These are phyloP conservation scores for Ataeniobius toweri DNA, from an alignment of 2,797 vertebrate genomes.

Conservation along the genomic window DNA sequence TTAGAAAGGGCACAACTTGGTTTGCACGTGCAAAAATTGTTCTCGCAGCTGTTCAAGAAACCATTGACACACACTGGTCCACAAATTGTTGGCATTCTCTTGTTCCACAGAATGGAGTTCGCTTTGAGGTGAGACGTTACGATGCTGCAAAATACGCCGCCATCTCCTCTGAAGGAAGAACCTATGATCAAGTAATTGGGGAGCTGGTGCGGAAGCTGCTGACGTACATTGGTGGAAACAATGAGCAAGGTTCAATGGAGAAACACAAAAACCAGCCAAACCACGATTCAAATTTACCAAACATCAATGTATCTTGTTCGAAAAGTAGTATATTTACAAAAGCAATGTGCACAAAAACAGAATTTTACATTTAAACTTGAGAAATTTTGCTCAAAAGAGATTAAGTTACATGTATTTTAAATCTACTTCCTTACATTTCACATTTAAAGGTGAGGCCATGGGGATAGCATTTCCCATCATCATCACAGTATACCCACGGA, in stretches of 20 bases:
- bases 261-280: neutral
- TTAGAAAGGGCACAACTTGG: constrained; percentile 8
- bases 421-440: neutral
- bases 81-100: no score
- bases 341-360: neutral
- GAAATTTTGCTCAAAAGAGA: no score
- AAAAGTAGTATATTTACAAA: neutral
- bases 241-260: constrained; percentile 83
- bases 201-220: constrained; percentile 88
- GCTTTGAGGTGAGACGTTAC: constrained; percentile 87
- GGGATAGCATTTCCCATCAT: constrained; percentile 88
- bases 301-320: neutral
- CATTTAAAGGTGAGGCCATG: constrained; percentile 83
- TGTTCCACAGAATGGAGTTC: constrained; percentile 81
- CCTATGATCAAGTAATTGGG: constrained; percentile 88
- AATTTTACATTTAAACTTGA: neutral
- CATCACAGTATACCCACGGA: constrained; percentile 86
- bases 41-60: neutral
- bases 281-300: neutral
- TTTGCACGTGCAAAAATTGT: neutral
- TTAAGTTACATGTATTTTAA: no score
- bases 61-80: neutral
- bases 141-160: constrained; percentile 83
- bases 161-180: constrained; percentile 83
- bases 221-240: constrained; percentile 90